Base-by-base conservation (phyloP, 2,888 invertebrate species). In the Cosmia pyralina region DNA sequence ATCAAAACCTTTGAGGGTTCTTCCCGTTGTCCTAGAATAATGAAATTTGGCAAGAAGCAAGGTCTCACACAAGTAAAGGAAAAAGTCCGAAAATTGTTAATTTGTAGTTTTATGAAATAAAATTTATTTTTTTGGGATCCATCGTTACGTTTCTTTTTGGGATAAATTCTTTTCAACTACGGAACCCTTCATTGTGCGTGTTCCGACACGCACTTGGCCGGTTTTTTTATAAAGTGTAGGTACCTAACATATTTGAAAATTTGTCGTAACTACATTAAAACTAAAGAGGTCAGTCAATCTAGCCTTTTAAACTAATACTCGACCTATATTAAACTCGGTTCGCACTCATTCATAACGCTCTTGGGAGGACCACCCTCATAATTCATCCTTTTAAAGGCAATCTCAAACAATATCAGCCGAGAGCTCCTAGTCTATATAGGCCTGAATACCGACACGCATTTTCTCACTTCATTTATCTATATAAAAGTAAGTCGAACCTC, bases 381-480 rank as follows among this genome's bases (percentile, higher is more conserved):
- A 53, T 62, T 81, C 62, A 75, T 74, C 68, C 60, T 75, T 79
- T 81, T 79, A 83, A 71, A 64, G 59, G 59, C 55, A 67, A 83
- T 70, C 70, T 60, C 60, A 69, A 71, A 81, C 62, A 79, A 79
- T 75, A 79, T 70, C 53, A 48, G 62, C 38, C 19, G 28, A 53
- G 57, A 78, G 60, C 58, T 58, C 5, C 13, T 52, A 59, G 50
- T 46, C 53, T 38, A 55, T 60, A 53, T 6, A 59, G 66, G 41
- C 22, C 41, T 48, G 46, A 65, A 65, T 44, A 72, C 28, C n/a
- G 50, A 22, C 66, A 79, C 44, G 50, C 38, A 69, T 72, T 72
- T 72, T 75, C 57, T 34, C 70, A 72, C 71, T 69, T 81, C 72
- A 82, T 82, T 84, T 68, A 66, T 80, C 84, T 84, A 75, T 69